Evolutionary conservation across 35 echinoderm and acorn worm species (phyloP), one percentile per base, ranked within the genome.

Genomic region (Strongylocentrotus purpuratus): DNA sequence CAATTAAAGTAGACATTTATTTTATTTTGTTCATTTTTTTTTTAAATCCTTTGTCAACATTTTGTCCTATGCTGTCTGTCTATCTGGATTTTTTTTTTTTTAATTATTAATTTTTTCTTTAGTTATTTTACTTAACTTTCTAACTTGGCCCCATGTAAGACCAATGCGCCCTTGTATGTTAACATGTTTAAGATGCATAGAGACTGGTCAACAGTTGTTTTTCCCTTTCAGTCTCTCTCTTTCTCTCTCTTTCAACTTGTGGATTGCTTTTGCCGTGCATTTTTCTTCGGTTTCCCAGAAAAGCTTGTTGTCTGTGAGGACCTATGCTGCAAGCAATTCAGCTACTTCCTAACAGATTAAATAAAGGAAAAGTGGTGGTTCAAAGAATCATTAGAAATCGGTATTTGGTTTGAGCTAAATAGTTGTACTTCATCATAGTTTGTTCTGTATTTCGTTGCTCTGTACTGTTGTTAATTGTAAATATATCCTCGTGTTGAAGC

Each of bases 191-290:
- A 32, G 6, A 33, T 33, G 9, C 32, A 46, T 25, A 45, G 45
- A 46, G 20, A 25, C 65, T n/a, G 65, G 65, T n/a, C 65, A 59
- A 11, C 52, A 59, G 1, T 31, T 25, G 17, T 89, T 35, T 18
- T 89, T 89, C 25, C 33, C 87, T 89, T 41, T 89, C 45, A 4
- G 5, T 89, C 12, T 45, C 17, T 89, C 87, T 89, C 45, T 33
- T 4, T 88, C 87, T 89, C 45, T 89, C 87, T 35, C 17, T 89
- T 89, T 89, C 87, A 28, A n/a, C 32, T 33, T 89, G 87, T 89
- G 87, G 87, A 33, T 89, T 89, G 87, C 33, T 89, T 89, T 89
- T 89, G 87, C 87, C 4, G 87, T 89, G 87, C 45, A 89, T 89
- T 89, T 89, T 46, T 89, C 25, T 17, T 78, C 28, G 7, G 65